These are phyloP conservation scores for Drosophila punjabiensis DNA, from an alignment of 1,140 invertebrate genomes.

Conservation along the genomic window DNA sequence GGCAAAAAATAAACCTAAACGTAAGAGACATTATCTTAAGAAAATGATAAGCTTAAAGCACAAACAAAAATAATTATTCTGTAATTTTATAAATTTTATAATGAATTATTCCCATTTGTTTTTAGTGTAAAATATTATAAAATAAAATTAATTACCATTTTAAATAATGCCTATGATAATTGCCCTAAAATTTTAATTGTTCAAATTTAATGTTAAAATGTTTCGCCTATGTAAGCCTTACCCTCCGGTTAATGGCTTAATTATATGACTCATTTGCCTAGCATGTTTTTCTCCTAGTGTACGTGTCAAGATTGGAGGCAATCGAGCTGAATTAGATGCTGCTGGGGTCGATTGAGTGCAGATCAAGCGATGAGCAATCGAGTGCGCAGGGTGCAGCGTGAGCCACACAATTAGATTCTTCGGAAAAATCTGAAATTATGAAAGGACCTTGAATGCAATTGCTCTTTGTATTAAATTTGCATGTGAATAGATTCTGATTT, in stretches of 20 bases:
- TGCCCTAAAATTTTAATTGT: not conserved
- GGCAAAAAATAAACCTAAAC: not conserved
- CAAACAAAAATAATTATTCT: not conserved
- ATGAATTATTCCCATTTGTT: not conserved
- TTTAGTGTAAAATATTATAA: not conserved
- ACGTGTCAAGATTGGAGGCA: conserved; percentile 61
- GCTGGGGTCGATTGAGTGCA: conserved; percentile 61
- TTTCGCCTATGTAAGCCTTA: not conserved
- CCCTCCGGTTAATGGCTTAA: conserved; percentile 3
- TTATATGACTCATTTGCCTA: not conserved
- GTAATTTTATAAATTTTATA: no score
- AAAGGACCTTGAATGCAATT: conserved; percentile 53
- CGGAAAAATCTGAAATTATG: conserved; percentile 47
- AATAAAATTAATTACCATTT: not conserved
- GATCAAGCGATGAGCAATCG: conserved; percentile 59
- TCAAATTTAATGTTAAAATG: not conserved
- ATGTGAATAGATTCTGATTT: conserved; percentile 26
- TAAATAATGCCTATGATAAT: not conserved
- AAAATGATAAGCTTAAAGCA: not conserved
- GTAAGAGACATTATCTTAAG: not conserved
- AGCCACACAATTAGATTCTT: conserved; percentile 41
- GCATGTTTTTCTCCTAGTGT: conserved; percentile 18
- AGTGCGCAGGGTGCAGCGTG: conserved; percentile 45
- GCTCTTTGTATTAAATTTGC: conserved; percentile 34
- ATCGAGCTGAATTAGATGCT: conserved; percentile 61